These are phyloP conservation scores for Glossophaga mutica DNA, from an alignment of 2,797 vertebrate species.

Conservation along the genomic window DNA sequence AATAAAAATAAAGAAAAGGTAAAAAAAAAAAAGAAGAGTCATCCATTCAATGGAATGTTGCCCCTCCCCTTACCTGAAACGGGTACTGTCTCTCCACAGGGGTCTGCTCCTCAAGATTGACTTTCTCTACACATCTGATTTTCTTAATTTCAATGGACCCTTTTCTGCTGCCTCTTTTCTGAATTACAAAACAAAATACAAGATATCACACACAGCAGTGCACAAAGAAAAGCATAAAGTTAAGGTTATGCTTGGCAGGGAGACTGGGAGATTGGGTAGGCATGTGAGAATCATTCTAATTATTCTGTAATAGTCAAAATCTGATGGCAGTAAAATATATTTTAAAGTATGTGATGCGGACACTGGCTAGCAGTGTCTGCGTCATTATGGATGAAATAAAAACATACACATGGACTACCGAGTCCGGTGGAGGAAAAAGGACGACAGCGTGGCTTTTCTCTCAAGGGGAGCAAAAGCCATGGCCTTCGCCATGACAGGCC, in stretches of 20 bases:
- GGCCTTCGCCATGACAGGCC: too few relatives aligned
- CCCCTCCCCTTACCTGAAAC: conserved; percentile 77
- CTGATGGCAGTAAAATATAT: not conserved
- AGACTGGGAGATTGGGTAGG: not conserved
- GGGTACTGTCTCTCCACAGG: conserved; percentile 75
- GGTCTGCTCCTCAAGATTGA: conserved; percentile 75
- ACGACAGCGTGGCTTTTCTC: too few relatives aligned
- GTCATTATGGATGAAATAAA: too few relatives aligned
- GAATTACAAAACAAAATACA: conserved; percentile 22
- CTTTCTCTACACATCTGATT: conserved; percentile 77
- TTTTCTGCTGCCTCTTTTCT: conserved; percentile 79
- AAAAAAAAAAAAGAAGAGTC: not conserved
- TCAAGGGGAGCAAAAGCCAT: too few relatives aligned
- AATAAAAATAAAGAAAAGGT: not conserved
- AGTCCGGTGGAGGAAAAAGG: too few relatives aligned
- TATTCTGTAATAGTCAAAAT: not conserved
- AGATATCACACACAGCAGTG: not conserved
- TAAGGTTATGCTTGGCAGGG: not conserved
- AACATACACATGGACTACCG: too few relatives aligned
- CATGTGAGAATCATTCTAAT: not conserved
- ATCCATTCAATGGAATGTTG: not conserved
- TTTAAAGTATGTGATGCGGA: not conserved
- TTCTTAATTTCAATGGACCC: conserved; percentile 74
- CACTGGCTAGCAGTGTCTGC: too few relatives aligned
- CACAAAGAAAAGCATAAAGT: not conserved